These are phyloP conservation scores for Lutraria lutraria DNA, from an alignment of 2,888 invertebrate species.

Conservation along the genomic window DNA sequence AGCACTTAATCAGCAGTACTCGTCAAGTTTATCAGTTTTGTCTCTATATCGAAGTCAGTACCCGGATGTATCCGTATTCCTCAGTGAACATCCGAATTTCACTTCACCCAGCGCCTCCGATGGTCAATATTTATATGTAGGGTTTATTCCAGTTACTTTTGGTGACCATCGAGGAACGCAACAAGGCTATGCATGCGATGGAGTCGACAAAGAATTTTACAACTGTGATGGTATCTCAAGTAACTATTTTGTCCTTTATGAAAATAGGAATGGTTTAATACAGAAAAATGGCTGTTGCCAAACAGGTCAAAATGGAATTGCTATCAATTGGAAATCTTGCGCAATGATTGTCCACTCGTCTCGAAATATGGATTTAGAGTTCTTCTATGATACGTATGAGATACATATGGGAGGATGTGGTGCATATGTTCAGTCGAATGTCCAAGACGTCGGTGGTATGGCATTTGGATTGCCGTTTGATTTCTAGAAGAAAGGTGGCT, in stretches of 20 bases:
- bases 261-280: neutral
- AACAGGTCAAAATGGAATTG: neutral
- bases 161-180: neutral
- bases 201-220: neutral
- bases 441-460: neutral
- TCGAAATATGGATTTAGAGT: neutral
- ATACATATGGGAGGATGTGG: slow-evolving; percentile 27
- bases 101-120: neutral
- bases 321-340: neutral
- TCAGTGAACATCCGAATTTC: neutral
- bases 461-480: neutral
- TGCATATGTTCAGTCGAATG: neutral
- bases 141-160: neutral
- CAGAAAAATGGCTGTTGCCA: neutral
- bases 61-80: neutral
- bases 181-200: slow-evolving; percentile 11
- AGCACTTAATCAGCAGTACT: neutral
- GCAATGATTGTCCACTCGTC: neutral
- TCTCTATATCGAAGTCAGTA: neutral
- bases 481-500: too few species aligned
- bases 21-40: neutral
- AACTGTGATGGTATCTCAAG: slow-evolving; percentile 2
- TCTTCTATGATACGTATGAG: slow-evolving; percentile 10
- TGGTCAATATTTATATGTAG: neutral
- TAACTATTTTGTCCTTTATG: neutral